A percentile compares a stretch with the other conserved stretches of the same genome.
phyloP scores from a whole-genome alignment of 2,888 invertebrate species.

The Seira ritae region DNA sequence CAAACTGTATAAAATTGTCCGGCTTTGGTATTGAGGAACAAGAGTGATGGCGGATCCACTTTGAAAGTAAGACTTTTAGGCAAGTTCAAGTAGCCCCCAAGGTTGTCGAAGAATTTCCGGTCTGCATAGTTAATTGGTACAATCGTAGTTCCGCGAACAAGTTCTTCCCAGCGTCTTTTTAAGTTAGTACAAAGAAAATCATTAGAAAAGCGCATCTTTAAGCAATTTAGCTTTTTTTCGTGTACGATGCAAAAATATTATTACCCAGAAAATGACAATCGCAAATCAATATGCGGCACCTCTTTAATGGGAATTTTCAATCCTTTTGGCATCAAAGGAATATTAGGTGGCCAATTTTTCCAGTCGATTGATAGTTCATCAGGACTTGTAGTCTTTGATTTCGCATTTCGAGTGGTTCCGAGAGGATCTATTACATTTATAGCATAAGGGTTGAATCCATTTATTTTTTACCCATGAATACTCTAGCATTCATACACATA shows the following conservation, averaged over 20 bases:
- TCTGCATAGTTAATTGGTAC: constrained; percentile 23
- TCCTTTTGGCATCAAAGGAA: constrained; percentile 43
- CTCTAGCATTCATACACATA: too few species aligned
- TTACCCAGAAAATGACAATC: constrained; percentile 39
- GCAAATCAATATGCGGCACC: constrained; percentile 21
- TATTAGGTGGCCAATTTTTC: constrained; percentile 57
- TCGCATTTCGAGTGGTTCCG: neutral
- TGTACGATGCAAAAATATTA: too few species aligned
- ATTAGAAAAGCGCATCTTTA: too few species aligned
- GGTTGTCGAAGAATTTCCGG: constrained; percentile 22
- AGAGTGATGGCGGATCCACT: constrained; percentile 44
- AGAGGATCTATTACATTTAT: constrained; percentile 42
- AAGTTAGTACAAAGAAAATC: neutral
- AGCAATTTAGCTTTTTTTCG: too few species aligned
- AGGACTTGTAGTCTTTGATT: neutral
- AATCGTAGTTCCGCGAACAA: constrained; percentile 25
- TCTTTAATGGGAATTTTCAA: constrained; percentile 46
- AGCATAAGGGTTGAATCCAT: too few species aligned
- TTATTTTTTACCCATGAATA: too few species aligned
- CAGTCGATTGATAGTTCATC: constrained; percentile 50
- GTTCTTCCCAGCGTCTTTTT: constrained; percentile 41
- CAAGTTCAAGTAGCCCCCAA: constrained; percentile 43
- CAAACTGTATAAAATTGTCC: constrained; percentile 54
- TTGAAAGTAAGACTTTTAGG: constrained; percentile 19
- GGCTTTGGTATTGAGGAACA: constrained; percentile 45